Base-by-base conservation (phyloP, 2,113 vertebrate genomes). In the Dicaeum eximium region DNA sequence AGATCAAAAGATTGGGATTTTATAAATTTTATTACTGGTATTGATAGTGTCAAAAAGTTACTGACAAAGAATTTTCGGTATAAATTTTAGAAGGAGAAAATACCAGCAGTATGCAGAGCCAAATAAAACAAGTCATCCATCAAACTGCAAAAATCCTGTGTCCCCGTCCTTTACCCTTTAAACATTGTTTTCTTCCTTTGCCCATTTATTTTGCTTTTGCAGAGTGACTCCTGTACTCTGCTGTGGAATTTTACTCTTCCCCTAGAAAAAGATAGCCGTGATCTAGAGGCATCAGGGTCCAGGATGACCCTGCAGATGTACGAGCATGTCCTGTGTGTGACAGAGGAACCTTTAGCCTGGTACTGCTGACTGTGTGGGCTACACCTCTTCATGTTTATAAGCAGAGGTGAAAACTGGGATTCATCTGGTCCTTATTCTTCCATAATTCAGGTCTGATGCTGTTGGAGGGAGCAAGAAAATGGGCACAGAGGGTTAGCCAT, bases 251-350 rank as follows among this genome's bases (percentile, higher is more conserved):
- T 80, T 66, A 42, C 17, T 47, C 19, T 84, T 88, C 25, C 13
- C 7, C 35, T 56, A 57, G 53, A 71, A 75, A 81, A 86, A 89
- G 7, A 3, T 25, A 92, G 30, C 22, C 27, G 13, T 23, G 21
- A 67, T 45, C 65, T 50, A 30, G n/a, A 48, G 38, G 17, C 15
- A 42, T 40, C 25, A 33, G 38, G 27, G 47, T 37, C 25, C 30
- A 72, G 74, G 10, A 61, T 48, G 37, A 69, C n/a, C 24, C 62
- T n/a, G 58, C 15, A 85, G 58, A 27, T 21, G 15, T 18, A 17
- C 0, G 0, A 37, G 27, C 11, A 27, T 24, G 44, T 53, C 15
- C 38, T 42, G 14, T 38, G 42, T 23, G 0, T 42, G 56, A 27
- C 58, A 83, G 45, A 82, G 62, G 22, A 86, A n/a, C 20, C 30